Base-by-base conservation (phyloP, 2,113 vertebrate species). In the Sinosuthora webbiana region DNA sequence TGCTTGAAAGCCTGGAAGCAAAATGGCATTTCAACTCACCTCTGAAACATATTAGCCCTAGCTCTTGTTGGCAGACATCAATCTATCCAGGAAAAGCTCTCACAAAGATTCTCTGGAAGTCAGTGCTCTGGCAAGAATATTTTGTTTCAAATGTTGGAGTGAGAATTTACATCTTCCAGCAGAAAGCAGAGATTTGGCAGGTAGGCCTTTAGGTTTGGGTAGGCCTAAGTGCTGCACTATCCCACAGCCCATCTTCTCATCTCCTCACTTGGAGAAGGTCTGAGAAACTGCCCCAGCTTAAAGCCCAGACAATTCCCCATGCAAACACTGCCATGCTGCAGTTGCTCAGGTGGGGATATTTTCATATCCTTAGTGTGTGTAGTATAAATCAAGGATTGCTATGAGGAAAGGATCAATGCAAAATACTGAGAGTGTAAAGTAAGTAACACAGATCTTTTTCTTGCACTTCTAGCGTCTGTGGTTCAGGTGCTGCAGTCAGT, bases 401-500 rank as follows among this genome's bases (percentile, higher is more conserved):
- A 60, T 0, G 1, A 68, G 41, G 28, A 81, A 89, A 56, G 13
- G 35, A 67, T 15, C 47, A 90, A 41, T 28, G 23, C 68, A 44
- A 83, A 71, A 18, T n/a, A 63, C 9, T 2, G 7, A 68, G 41
- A 50, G 11, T 23, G 39, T 53, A 27, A 90, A 67, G 42, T 33
- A 39, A 83, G 18, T 94, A 96, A 91, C 23, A 15, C 16, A 2
- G 55, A 64, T 44, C 10, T 75, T 91, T 75, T 35, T 85, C n/a
- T 78, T 92, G 6, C 41, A 31, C 24, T 84, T 92, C 33, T 35
- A 99, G 99, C 98, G 4, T 96, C 97, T 73, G 97, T 98, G 93
- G 97, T 97, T 23, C 98, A 98, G 90, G 96, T 97, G 55, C 97
- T 99, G 63, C 98, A 97, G 62, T 97, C 98, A 11, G 97, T 98